Base-by-base conservation (phyloP, 1,140 invertebrate species). In the Neodiprion fabricii region DNA sequence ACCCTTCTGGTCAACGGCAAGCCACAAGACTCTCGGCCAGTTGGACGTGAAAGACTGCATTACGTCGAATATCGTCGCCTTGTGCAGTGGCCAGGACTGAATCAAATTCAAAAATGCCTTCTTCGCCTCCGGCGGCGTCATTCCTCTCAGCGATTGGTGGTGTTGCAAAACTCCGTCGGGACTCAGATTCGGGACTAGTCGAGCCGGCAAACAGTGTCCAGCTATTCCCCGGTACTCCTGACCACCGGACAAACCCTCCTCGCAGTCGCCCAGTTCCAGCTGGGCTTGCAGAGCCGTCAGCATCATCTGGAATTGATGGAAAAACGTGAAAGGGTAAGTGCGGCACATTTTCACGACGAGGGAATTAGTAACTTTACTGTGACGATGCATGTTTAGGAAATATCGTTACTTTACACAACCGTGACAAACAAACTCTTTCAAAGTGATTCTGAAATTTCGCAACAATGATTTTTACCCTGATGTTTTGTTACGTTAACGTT, bases 1-100 rank as follows among this genome's bases (percentile, higher is more conserved):
- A n/a, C 97, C 97, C 80, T 91, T 92, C 86, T 98, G 96, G 89
- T 98, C 96, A 7, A 98, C 94, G 11, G 96, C 96, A 68, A 99
- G 87, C 96, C 97, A 97, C 7, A 99, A 87, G 23, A 95, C 91
- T 75, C 95, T 88, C 74, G 97, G 97, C 95, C 97, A 98, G 84
- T 97, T 97, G 11, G 96, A 97, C 2, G 97, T 98, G 84, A 98
- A 98, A 17, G 96, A 97, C 94, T 98, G 97, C 91, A 96, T 96
- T 40, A 98, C 97, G 86, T 98, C 96, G 86, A 97, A 99, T 78
- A 99, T 95, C 8, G 96, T 97, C 5, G 97, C 96, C 78, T 95
- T 92, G 79, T 98, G 96, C 66, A 98, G 89, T 9, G 96, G 96
- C 97, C 97, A 98, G 70, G 94, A 95, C 85, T 96, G 94, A 72